Conservation (phyloP, 2,113 vertebrate genomes). For the Indri indri region DNA sequence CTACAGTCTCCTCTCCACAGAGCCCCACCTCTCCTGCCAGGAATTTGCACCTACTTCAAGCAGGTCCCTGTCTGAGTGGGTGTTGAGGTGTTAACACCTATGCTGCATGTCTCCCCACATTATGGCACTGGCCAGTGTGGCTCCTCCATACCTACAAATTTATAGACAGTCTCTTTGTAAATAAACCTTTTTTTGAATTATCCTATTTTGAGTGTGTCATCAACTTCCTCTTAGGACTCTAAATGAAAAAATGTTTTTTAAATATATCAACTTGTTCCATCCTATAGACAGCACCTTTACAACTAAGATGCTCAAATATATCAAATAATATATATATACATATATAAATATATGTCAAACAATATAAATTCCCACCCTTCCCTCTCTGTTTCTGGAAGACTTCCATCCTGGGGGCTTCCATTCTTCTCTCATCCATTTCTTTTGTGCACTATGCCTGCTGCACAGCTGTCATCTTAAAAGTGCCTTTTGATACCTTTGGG, state of each 20-base stretch:
- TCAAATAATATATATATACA: no score
- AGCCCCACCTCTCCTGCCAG: no score
- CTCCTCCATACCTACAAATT: not conserved
- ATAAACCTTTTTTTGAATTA: not conserved
- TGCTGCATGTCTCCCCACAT: not conserved
- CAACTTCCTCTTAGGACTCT: no score
- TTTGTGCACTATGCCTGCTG: not conserved
- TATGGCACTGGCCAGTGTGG: not conserved
- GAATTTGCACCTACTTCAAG: no score
- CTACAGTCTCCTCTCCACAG: no score
- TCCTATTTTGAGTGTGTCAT: not conserved
- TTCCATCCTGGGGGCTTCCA: not conserved
- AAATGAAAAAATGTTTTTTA: not conserved
- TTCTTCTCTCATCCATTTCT: not conserved
- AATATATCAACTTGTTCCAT: not conserved
- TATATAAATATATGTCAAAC: no score
- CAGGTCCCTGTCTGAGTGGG: no score
- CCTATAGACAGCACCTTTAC: not conserved
- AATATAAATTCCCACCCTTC: not conserved
- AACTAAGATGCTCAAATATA: not conserved
- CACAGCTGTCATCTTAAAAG: not conserved
- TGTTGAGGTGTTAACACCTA: not conserved
- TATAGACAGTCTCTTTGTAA: not conserved
- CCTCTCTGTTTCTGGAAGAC: not conserved
- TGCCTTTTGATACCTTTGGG: not conserved